Evolutionary conservation across 2,113 vertebrate genomes (phyloP).

Genomic region (Dermatemys mawii): DNA sequence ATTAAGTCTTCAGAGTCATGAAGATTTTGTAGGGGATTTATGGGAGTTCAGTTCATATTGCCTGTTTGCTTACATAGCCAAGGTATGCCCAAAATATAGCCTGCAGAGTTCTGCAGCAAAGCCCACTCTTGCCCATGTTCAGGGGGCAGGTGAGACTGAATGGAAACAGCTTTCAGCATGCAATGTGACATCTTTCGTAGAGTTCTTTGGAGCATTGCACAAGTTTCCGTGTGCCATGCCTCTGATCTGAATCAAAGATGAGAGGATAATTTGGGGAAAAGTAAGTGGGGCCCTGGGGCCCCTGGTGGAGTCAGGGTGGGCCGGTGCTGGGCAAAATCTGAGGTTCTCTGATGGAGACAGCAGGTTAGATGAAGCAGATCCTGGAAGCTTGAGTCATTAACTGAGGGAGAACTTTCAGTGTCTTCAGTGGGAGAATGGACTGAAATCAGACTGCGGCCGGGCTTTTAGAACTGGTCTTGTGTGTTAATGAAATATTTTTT

Average conservation of each 20-base stretch:
- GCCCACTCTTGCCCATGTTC: neutral
- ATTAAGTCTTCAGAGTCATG: slow-evolving; percentile 65
- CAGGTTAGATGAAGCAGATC: neutral
- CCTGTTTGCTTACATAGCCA: slow-evolving; percentile 36
- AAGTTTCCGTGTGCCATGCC: neutral
- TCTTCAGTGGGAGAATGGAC: neutral
- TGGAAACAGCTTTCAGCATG: neutral
- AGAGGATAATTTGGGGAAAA: neutral
- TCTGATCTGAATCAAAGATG: neutral
- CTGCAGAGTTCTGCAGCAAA: neutral
- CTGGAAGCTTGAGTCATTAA: neutral
- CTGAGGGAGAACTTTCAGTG: neutral
- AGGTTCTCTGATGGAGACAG: neutral
- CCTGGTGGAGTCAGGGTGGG: neutral
- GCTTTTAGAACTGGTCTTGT: neutral
- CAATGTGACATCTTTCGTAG: neutral
- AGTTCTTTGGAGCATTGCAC: neutral
- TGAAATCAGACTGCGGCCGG: neutral
- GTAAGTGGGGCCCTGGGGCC: neutral
- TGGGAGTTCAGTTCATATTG: slow-evolving; percentile 44
- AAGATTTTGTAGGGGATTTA: slow-evolving; percentile 69
- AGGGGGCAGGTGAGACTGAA: neutral
- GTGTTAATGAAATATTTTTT: neutral
- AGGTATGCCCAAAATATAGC: slow-evolving; percentile 25
- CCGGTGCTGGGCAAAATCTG: neutral